Evolutionary conservation across 2,888 invertebrate genomes (phyloP).

Genomic region (Pachydiplax longipennis): DNA sequence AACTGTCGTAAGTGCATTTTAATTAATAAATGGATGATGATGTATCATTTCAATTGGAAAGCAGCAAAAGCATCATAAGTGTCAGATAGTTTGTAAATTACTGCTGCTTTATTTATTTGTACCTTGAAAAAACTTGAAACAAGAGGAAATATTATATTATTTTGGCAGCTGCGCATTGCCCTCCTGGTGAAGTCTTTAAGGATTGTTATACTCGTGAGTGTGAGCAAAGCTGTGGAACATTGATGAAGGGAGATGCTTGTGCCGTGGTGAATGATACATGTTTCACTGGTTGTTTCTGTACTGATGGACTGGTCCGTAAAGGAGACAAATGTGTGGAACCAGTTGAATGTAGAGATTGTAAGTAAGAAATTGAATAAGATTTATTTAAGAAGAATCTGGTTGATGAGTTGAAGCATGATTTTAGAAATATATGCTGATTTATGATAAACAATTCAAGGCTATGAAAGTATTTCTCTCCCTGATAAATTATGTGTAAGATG

Average conservation of each 20-base stretch:
- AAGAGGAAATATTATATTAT: background rate
- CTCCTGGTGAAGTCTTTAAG: constrained; percentile 77
- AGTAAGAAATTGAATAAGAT: constrained; percentile 57
- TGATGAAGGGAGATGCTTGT: constrained; percentile 67
- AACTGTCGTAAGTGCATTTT: constrained; percentile 70
- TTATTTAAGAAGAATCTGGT: too few relatives aligned
- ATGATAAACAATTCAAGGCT: too few relatives aligned
- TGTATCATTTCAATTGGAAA: background rate
- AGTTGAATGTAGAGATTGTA: constrained; percentile 78
- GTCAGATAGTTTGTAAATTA: too few relatives aligned
- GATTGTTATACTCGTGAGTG: constrained; percentile 82
- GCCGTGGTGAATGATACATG: constrained; percentile 72
- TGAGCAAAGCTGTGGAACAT: constrained; percentile 76
- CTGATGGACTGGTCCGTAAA: constrained; percentile 73
- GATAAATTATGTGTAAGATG: too few relatives aligned
- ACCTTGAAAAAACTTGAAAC: background rate
- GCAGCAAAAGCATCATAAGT: background rate
- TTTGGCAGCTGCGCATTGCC: constrained; percentile 71
- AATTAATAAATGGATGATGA: background rate
- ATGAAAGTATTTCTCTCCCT: too few relatives aligned
- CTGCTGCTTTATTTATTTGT: background rate
- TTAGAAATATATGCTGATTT: too few relatives aligned
- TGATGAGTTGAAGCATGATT: too few relatives aligned
- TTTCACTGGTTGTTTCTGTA: constrained; percentile 86
- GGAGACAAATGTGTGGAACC: constrained; percentile 75